Conservation (phyloP, 2,113 vertebrate genomes). For the Calypte anna region DNA sequence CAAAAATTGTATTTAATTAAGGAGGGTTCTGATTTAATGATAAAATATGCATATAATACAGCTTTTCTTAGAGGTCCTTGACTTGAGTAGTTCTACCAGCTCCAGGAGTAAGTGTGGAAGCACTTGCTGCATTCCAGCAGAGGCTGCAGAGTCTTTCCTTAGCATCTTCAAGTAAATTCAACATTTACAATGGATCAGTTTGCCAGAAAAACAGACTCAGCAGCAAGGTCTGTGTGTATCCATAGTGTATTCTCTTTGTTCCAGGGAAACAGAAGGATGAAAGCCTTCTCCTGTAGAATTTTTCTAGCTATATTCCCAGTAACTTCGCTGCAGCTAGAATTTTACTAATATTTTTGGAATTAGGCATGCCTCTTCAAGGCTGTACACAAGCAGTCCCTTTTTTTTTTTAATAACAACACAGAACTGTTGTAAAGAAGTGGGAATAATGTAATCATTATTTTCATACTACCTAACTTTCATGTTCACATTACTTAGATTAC, state of each 20-base stretch:
- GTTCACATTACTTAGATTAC: background rate
- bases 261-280: background rate
- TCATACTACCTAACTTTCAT: background rate
- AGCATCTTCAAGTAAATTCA: background rate
- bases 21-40: background rate
- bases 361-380: background rate
- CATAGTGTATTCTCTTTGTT: background rate
- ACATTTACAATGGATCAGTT: background rate
- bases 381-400: background rate
- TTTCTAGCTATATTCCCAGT: background rate
- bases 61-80: background rate
- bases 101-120: background rate
- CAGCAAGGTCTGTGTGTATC: background rate
- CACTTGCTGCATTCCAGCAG: accelerated
- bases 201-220: background rate
- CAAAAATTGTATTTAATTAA: background rate
- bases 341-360: background rate
- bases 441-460: background rate
- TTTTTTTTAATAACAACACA: background rate
- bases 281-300: background rate
- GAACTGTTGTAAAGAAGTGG: background rate
- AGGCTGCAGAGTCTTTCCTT: background rate
- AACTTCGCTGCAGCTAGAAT: background rate
- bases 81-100: background rate
- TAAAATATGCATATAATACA: background rate